Percentiles rank a stretch among this genome's conserved stretches.
These are phyloP conservation scores for Mongoloraphidia duomilia DNA, from an alignment of 2,888 invertebrate genomes.

Conservation along the genomic window DNA sequence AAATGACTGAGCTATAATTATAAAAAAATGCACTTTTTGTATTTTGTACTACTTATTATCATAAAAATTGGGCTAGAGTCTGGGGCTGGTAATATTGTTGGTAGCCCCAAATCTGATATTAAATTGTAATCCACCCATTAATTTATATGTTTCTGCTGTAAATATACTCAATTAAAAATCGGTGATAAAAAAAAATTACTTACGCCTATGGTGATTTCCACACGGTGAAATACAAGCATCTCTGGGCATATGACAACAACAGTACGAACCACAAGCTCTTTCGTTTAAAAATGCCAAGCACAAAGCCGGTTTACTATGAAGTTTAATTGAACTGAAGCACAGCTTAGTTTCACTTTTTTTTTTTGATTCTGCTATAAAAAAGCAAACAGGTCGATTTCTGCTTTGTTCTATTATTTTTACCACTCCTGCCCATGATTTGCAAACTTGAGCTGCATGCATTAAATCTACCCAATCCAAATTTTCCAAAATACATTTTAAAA, in stretches of 20 bases:
- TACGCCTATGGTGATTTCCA: conserved; percentile 1
- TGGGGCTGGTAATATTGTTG: no score
- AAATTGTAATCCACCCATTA: no score
- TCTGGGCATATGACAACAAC: neutral
- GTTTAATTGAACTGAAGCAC: neutral
- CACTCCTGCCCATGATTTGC: neutral
- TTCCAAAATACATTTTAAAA: conserved; percentile 3
- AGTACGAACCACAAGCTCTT: neutral
- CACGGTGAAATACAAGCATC: neutral
- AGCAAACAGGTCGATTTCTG: neutral
- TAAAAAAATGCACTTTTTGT: no score
- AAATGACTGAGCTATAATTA: no score
- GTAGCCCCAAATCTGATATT: no score
- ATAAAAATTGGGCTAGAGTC: no score
- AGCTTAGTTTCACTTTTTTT: neutral
- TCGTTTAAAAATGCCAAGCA: conserved; percentile 4
- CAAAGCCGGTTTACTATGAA: conserved; percentile 1
- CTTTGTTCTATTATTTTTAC: neutral
- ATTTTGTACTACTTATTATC: no score
- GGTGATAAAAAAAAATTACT: neutral
- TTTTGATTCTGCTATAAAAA: neutral
- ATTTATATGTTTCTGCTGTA: no score
- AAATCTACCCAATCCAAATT: conserved; percentile 3
- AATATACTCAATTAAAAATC: no score
- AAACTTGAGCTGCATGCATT: conserved; percentile 1